These are phyloP conservation scores for Rhyacophila brunnea DNA, from an alignment of 1,140 invertebrate genomes.

Conservation along the genomic window DNA sequence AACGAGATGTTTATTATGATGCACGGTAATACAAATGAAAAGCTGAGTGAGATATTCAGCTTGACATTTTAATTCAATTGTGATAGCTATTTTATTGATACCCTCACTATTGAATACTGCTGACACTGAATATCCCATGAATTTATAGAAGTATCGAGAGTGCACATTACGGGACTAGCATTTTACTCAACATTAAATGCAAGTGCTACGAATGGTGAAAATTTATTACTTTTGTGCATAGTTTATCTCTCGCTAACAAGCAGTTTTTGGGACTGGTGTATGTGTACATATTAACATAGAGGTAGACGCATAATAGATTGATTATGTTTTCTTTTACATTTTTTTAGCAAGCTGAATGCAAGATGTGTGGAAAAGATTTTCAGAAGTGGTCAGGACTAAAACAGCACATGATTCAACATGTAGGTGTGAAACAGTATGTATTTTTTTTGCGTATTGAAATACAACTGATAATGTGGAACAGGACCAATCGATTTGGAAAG, in stretches of 20 bases:
- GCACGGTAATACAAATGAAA: no score
- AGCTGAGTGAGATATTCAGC: no score
- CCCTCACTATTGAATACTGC: no score
- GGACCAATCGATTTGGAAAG: not conserved
- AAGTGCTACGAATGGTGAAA: not conserved
- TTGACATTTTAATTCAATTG: no score
- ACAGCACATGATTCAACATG: slow-evolving; percentile 28
- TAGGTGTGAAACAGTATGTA: slow-evolving; percentile 19
- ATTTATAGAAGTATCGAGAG: no score
- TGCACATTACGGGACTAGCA: no score
- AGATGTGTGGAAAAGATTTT: slow-evolving; percentile 28
- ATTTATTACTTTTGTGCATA: not conserved
- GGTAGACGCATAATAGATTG: not conserved
- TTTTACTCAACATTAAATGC: not conserved
- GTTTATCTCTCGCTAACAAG: not conserved
- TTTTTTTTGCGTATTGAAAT: slow-evolving; percentile 1
- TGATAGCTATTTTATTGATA: no score
- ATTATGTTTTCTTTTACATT: not conserved
- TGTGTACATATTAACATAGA: not conserved
- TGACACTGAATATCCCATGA: no score
- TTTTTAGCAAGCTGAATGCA: slow-evolving; percentile 27
- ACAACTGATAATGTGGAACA: not conserved
- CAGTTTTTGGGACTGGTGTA: not conserved
- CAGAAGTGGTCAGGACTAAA: slow-evolving; percentile 27
- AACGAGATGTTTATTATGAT: no score